Conservation (phyloP, 2,113 vertebrate genomes). For the Rhinoptilus africanus region DNA sequence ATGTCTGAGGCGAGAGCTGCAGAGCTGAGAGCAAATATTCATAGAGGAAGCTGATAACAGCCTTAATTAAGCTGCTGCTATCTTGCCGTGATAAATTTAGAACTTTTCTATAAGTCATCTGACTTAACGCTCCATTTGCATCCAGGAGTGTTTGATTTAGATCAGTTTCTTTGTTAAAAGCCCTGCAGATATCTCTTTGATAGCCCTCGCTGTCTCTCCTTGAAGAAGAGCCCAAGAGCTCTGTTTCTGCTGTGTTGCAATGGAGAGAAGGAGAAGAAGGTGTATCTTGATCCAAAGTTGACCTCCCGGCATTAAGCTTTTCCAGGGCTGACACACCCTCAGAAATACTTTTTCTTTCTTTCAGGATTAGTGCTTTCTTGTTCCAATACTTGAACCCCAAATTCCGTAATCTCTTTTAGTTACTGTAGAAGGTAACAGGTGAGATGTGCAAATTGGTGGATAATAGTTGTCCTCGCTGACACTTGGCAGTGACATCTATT, state of each 20-base stretch:
- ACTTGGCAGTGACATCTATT: not conserved
- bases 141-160: slow-evolving; percentile 1
- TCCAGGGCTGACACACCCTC: not conserved
- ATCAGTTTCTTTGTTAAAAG: not conserved
- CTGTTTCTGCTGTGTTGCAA: not conserved
- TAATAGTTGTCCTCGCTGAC: not conserved
- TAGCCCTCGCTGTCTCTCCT: not conserved
- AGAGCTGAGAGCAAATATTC: slow-evolving; percentile 13
- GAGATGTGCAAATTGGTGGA: not conserved
- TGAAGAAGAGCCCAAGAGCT: not conserved
- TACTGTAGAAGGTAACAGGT: not conserved
- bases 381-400: not conserved
- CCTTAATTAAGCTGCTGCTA: slow-evolving; percentile 24
- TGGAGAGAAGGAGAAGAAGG: not conserved
- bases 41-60: not conserved
- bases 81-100: slow-evolving; percentile 29
- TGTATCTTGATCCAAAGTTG: not conserved
- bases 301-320: not conserved
- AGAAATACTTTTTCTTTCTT: not conserved
- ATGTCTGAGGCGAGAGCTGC: not conserved
- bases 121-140: not conserved
- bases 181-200: not conserved
- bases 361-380: not conserved
- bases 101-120: not conserved
- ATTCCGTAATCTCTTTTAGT: not conserved